phyloP scores from a whole-genome alignment of 1,140 invertebrate species.

The Brachionus angularis region DNA sequence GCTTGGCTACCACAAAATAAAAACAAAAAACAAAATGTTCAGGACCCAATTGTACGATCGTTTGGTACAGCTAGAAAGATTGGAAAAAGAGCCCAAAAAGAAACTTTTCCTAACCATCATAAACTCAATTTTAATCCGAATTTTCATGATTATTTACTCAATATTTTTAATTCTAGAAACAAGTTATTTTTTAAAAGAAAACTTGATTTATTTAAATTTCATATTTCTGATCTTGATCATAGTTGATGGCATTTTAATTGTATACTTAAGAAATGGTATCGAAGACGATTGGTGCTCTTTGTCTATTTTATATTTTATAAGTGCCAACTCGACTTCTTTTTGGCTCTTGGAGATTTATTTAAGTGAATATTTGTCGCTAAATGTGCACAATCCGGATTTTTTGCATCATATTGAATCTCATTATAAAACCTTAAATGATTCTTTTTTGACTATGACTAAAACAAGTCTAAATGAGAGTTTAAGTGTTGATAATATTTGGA shows the following conservation, averaged over 20 bases:
- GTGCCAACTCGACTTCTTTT: slow-evolving; percentile 15
- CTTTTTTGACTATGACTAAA: neutral
- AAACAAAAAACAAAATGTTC: neutral
- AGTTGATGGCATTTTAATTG: neutral
- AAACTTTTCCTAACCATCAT: slow-evolving; percentile 7
- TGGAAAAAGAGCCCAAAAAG: neutral
- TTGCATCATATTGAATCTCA: slow-evolving; percentile 17
- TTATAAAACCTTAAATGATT: slow-evolving; percentile 12
- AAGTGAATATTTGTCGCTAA: neutral
- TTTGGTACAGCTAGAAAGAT: neutral
- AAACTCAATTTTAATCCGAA: neutral
- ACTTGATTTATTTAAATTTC: neutral
- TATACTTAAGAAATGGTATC: slow-evolving; percentile 4
- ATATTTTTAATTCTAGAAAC: slow-evolving; percentile 21
- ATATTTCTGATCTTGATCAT: slow-evolving; percentile 4
- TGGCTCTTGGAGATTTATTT: slow-evolving; percentile 20
- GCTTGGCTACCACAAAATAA: neutral
- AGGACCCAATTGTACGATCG: slow-evolving; percentile 18
- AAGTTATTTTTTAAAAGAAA: neutral
- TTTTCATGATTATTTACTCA: slow-evolving; percentile 12
- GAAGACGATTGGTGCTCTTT: slow-evolving; percentile 28
- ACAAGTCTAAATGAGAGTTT: neutral
- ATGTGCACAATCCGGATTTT: slow-evolving; percentile 26
- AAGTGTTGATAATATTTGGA: neutral
- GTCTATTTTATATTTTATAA: slow-evolving; percentile 20